Conservation (phyloP, 2,888 invertebrate genomes). For the Panorpa germanica region DNA sequence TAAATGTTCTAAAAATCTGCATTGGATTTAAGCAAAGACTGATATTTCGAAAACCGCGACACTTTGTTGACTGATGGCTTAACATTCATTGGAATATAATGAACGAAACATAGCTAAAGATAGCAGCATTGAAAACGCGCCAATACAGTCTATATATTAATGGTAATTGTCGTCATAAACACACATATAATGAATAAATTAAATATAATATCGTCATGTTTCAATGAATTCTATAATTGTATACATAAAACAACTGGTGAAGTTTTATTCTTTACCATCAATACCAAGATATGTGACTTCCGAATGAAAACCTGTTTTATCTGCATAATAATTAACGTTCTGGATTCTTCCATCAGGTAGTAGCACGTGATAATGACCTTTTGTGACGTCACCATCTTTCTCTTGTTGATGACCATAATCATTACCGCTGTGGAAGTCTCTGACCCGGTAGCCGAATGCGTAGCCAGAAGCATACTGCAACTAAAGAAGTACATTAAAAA, state of each 20-base stretch:
- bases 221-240: no score
- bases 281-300: conserved; percentile 44
- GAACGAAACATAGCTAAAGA: no score
- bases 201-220: no score
- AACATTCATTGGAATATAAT: no score
- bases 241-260: conserved; percentile 14
- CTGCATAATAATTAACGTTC: conserved; percentile 58
- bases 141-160: no score
- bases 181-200: no score
- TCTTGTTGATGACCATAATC: conserved; percentile 62
- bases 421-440: conserved; percentile 49
- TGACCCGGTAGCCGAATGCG: conserved; percentile 51
- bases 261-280: conserved; percentile 10
- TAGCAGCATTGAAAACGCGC: no score
- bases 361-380: conserved; percentile 58
- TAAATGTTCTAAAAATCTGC: no score
- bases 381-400: conserved; percentile 38
- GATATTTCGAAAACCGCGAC: no score
- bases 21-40: no score
- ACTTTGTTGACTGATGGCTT: no score
- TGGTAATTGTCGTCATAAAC: no score
- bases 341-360: conserved; percentile 65
- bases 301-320: conserved; percentile 58
- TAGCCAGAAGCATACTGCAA: conserved; percentile 39
- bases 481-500: conserved; percentile 21